These are phyloP conservation scores for Otocyon megalotis DNA, from an alignment of 2,113 vertebrate species.

Conservation along the genomic window DNA sequence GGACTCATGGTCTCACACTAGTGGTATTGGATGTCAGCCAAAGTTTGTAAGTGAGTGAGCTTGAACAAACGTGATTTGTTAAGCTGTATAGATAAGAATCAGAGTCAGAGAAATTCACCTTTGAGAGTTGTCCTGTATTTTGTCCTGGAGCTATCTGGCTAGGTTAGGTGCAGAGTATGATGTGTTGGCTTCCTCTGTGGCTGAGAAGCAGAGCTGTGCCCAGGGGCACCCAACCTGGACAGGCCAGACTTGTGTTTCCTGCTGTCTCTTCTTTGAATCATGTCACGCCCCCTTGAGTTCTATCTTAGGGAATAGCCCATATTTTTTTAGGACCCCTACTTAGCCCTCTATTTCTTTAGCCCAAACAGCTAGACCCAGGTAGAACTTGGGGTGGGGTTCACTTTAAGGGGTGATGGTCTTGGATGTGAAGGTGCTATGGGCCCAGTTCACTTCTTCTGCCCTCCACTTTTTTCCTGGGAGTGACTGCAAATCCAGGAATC, in stretches of 20 bases:
- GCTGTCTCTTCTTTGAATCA: not conserved
- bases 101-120: slow-evolving; percentile 9
- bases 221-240: not conserved
- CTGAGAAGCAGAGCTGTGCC: not conserved
- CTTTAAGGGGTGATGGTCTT: not conserved
- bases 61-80: slow-evolving; percentile 57
- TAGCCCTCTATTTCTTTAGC: not conserved
- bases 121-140: not conserved
- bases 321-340: not conserved
- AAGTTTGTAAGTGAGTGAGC: slow-evolving; percentile 36
- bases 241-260: not conserved
- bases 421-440: not conserved
- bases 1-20: slow-evolving; percentile 41
- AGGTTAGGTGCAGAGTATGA: not conserved
- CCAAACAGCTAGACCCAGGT: not conserved
- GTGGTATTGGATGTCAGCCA: not conserved
- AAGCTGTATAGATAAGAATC: not conserved
- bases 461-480: not conserved
- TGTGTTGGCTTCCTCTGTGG: not conserved
- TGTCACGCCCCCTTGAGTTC: not conserved
- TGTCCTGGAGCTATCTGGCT: not conserved
- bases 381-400: not conserved
- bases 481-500: not conserved
- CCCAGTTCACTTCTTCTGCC: not conserved
- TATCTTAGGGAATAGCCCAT: not conserved